Base-by-base conservation (phyloP, 1,140 invertebrate genomes). In the Amphibalanus amphitrite region DNA sequence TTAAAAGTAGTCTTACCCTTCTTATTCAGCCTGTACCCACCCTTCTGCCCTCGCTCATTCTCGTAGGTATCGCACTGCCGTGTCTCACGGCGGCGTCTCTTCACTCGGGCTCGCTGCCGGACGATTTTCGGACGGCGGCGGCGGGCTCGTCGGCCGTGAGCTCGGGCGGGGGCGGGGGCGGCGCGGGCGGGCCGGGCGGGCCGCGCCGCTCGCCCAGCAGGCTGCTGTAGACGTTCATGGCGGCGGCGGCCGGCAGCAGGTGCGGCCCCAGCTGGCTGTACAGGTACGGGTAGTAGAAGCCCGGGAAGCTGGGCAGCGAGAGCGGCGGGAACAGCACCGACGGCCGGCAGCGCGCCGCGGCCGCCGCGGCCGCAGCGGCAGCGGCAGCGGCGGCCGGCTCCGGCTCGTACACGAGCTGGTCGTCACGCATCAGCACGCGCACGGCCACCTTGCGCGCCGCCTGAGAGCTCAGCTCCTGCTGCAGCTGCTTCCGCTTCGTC, bases 401-500 rank as follows among this genome's bases (percentile, higher is more conserved):
- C 0, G 79, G 78, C 64, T 77, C 77, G 73, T 78, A 80, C 15
- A 82, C 71, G 40, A 79, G 74, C 74, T 83, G 82, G 71, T 91
- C 89, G 74, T 92, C 89, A 72, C 92, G 89, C 1, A 96, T 91
- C 28, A 96, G 80, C 0, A 96, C 89, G 77, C 93, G 93, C 0
- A 95, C 91, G 0, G 90, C 87, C 0, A 93, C 90, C 78, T 89
- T 88, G 70, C 90, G 84, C 8, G 87, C 84, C n/a, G 87, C 67
- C 33, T 69, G 69, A n/a, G 69, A 69, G n/a, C 72, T 69, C 70
- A 79, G 76, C 69, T 80, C 78, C 67, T 79, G 78, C 25, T 71
- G 67, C 64, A 97, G 80, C 74, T 95, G 91, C 78, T 95, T 93
- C 70, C 95, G 85, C 80, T 98, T 98, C 69, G 94, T 97, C 79